Base-by-base conservation (phyloP, 2,113 vertebrate genomes). In the Erythrolamprus reginae region DNA sequence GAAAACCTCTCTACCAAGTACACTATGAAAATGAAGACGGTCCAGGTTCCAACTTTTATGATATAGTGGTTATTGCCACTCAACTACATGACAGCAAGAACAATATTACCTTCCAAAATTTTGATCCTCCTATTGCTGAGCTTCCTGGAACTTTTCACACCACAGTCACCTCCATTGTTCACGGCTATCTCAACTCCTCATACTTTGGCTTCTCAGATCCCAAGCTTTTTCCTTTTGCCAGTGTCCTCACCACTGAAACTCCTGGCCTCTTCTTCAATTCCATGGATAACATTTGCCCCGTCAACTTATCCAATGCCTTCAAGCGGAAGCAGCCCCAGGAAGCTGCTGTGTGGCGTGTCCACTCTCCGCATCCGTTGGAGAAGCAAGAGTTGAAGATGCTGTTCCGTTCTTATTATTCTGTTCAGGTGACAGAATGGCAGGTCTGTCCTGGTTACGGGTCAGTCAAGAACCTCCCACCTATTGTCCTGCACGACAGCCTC, bases 371-470 rank as follows among this genome's bases (percentile, higher is more conserved):
- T 48, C 97, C 97, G 0, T 97, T 99, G 93, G 97, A 97, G 51
- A 98, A 98, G 96, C 91, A 95, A 5, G 97, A 99, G 95, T 98
- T 99, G 19, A 99, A 99, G 96, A 98, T 97, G 0, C 98, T 99
- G 33, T 99, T 99, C 97, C 98, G 98, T 95, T 99, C 99, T 5
- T 99, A 99, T 95, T 99, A 99, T 95, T 99, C 99, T 0, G 99
- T 99, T 47, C 99, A 99, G 97, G 98, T 98, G 56, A 97, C 97
- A 0, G 98, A 99, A 94, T 99, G 98, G 99, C 98, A 97, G 93
- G 95, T 97, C 0, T 98, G 98, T 94, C 98, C 99, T 4, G 95
- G 94, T 53, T 99, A 99, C 0, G 96, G 98, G 65, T 97, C 98
- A 2, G 92, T 94, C 85, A 95, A 95, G 90, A 92, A 95, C 0